Conservation (phyloP, 2,113 vertebrate genomes). For the Picathartes gymnocephalus region DNA sequence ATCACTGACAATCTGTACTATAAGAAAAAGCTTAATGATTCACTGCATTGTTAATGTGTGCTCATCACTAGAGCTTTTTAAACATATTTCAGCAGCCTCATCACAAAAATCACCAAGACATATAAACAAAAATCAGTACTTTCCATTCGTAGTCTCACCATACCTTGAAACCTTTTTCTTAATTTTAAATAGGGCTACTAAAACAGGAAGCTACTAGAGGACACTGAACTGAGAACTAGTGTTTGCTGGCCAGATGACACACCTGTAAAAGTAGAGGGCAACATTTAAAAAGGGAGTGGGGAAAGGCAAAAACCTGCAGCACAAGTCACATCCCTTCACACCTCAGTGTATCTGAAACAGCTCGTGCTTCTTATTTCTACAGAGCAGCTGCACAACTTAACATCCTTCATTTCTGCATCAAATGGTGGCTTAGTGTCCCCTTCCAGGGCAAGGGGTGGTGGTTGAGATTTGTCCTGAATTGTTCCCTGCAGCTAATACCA, state of each 20-base stretch:
- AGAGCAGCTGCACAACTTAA: not conserved
- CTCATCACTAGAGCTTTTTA: not conserved
- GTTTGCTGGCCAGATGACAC: not conserved
- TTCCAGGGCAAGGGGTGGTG: not conserved
- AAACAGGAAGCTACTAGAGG: not conserved
- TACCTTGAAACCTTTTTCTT: not conserved
- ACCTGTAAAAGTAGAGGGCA: not conserved
- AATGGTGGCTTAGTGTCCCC: not conserved
- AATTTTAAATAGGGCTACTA: not conserved
- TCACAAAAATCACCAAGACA: not conserved
- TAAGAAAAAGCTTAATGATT: not conserved
- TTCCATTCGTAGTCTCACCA: not conserved
- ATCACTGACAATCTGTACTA: not conserved
- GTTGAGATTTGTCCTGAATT: not conserved
- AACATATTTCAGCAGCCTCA: not conserved
- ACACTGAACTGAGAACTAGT: not conserved
- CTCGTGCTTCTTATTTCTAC: not conserved
- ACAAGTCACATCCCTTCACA: not conserved
- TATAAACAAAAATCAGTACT: not conserved
- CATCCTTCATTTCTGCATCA: not conserved
- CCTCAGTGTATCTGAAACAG: not conserved
- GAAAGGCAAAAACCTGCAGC: not conserved
- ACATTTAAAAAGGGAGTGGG: not conserved
- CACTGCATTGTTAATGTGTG: fast-evolving
- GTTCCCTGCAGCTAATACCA: not conserved